These are phyloP conservation scores for Phrynocephalus vlangalii DNA, from an alignment of 2,797 vertebrate species.

Conservation along the genomic window DNA sequence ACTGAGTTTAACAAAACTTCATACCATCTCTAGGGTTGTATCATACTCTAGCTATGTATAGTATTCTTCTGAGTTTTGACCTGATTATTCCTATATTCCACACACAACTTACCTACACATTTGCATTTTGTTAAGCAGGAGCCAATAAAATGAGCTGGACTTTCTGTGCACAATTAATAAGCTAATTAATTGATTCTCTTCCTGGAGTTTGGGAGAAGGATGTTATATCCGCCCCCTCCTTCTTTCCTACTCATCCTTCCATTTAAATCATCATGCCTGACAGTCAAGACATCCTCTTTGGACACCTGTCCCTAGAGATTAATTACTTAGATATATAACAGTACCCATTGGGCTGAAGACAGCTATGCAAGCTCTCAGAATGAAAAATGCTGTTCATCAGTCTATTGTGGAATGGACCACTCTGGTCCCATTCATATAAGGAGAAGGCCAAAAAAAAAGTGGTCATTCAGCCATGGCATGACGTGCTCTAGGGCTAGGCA, in stretches of 20 bases:
- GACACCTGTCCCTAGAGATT: constrained; percentile 14
- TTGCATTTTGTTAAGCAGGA: neutral
- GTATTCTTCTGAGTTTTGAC: neutral
- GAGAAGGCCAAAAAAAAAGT: neutral
- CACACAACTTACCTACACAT: neutral
- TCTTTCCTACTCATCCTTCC: neutral
- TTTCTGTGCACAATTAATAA: neutral
- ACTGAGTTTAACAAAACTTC: neutral
- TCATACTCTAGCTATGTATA: too few species aligned
- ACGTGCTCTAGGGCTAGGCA: neutral
- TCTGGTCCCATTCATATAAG: neutral
- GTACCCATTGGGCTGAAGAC: neutral
- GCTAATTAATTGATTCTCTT: neutral
- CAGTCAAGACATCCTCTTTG: neutral
- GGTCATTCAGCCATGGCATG: neutral
- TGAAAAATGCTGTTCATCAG: neutral
- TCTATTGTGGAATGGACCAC: neutral
- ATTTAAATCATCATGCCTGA: neutral
- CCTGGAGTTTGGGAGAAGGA: neutral
- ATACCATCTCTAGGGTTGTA: too few species aligned
- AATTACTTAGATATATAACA: neutral
- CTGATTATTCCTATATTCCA: neutral
- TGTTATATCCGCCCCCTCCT: too few species aligned
- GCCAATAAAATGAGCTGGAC: neutral
- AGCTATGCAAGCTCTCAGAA: constrained; percentile 20